Evolutionary conservation across 2,888 invertebrate genomes (phyloP).

Genomic region (Xestia rhomboidea): DNA sequence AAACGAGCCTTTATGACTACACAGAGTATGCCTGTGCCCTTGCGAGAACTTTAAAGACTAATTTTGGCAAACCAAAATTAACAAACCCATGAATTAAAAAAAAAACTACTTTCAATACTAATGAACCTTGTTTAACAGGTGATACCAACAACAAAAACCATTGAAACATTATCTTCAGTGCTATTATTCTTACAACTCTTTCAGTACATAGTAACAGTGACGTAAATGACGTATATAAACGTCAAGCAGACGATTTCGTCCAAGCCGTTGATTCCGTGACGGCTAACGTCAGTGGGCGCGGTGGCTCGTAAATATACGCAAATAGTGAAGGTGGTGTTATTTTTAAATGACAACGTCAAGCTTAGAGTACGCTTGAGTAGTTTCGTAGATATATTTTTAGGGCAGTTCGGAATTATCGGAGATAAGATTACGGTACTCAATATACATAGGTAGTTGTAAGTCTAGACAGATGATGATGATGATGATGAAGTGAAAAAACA

Average conservation of each 20-base stretch:
- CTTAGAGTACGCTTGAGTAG: slow-evolving; percentile 25
- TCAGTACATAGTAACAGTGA: slow-evolving; percentile 61
- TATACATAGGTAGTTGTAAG: neutral
- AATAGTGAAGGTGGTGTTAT: slow-evolving; percentile 51
- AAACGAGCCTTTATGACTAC: neutral
- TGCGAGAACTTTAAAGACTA: neutral
- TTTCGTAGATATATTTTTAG: slow-evolving; percentile 20
- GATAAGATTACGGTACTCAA: neutral
- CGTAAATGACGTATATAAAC: slow-evolving; percentile 55
- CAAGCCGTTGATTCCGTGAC: slow-evolving; percentile 60
- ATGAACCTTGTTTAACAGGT: neutral
- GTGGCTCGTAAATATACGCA: slow-evolving; percentile 47
- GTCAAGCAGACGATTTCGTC: slow-evolving; percentile 59
- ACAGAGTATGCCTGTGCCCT: neutral
- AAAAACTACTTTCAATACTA: neutral
- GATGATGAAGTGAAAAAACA: neutral
- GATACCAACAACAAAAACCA: neutral
- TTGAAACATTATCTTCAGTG: neutral
- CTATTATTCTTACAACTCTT: slow-evolving; percentile 15
- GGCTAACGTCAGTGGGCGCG: slow-evolving; percentile 58
- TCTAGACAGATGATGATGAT: neutral
- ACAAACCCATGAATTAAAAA: neutral
- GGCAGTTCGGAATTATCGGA: neutral
- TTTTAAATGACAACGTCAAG: slow-evolving; percentile 50
- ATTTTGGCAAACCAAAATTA: neutral